Evolutionary conservation across 2,113 vertebrate species (phyloP).

Genomic region (Atrichornis clamosus): DNA sequence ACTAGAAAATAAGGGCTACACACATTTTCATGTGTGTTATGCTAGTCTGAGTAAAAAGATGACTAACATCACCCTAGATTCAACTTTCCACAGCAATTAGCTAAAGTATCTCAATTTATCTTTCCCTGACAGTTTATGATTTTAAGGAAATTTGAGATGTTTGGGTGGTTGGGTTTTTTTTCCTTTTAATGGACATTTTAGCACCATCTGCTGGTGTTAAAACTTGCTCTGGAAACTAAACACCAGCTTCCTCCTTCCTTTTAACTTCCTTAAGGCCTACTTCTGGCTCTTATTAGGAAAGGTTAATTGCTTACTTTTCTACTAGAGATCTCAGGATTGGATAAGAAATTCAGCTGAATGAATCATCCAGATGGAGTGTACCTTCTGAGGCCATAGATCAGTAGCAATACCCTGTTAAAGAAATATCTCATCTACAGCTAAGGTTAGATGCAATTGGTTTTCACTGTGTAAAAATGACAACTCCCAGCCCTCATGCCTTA

Average conservation of each 20-base stretch:
- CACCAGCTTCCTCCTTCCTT: slow-evolving; percentile 32
- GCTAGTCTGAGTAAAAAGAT: slow-evolving; percentile 58
- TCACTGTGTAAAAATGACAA: not conserved
- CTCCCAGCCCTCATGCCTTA: not conserved
- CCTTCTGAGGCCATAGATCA: not conserved
- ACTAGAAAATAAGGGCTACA: not conserved
- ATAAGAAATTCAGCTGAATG: slow-evolving; percentile 31
- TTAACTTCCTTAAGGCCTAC: slow-evolving; percentile 12
- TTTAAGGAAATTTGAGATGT: slow-evolving; percentile 80
- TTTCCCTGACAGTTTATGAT: slow-evolving; percentile 82
- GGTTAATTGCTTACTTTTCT: slow-evolving; percentile 59
- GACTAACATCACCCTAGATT: slow-evolving; percentile 74
- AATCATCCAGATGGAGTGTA: slow-evolving; percentile 10
- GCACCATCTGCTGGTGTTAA: slow-evolving; percentile 88
- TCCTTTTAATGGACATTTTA: slow-evolving; percentile 77
- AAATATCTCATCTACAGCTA: not conserved
- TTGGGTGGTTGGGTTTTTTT: slow-evolving; percentile 43
- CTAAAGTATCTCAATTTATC: slow-evolving; percentile 83
- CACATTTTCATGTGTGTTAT: slow-evolving; percentile 27
- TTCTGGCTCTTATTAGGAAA: slow-evolving; percentile 63
- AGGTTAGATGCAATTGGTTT: not conserved
- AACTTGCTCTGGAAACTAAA: slow-evolving; percentile 66
- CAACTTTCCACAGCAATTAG: slow-evolving; percentile 83
- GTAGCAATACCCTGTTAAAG: not conserved
- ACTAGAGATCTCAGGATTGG: slow-evolving; percentile 5